Evolutionary conservation across 2,888 invertebrate species (phyloP).

Genomic region (Sesia apiformis): DNA sequence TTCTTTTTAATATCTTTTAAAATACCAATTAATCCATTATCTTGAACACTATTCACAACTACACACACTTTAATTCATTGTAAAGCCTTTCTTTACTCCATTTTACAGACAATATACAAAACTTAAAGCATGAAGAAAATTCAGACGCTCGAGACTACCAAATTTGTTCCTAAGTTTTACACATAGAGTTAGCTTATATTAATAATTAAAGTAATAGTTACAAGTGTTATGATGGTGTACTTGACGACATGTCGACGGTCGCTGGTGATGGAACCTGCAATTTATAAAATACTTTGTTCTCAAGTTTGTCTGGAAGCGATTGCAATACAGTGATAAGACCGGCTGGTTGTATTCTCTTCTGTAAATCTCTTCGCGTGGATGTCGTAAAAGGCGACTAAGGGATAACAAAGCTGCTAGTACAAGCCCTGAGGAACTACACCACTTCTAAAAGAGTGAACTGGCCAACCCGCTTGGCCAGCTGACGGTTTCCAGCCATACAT

Average conservation of each 20-base stretch:
- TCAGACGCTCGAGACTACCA: constrained; percentile 7
- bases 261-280: constrained; percentile 34
- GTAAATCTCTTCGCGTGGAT: too few species aligned
- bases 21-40: background rate
- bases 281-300: background rate
- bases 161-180: constrained; percentile 66
- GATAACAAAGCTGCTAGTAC: too few species aligned
- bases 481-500: too few species aligned
- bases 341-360: too few species aligned
- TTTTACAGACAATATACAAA: constrained; percentile 31
- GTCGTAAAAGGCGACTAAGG: too few species aligned
- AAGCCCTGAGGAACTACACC: too few species aligned
- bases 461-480: too few species aligned
- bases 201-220: background rate
- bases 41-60: background rate
- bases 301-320: too few species aligned
- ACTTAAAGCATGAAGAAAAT: constrained; percentile 68
- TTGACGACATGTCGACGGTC: constrained; percentile 49
- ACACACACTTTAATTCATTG: background rate
- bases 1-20: too few species aligned
- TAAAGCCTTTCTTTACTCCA: background rate
- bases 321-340: too few species aligned
- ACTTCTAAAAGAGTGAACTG: too few species aligned
- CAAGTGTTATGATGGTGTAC: constrained; percentile 61
- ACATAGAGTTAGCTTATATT: constrained; percentile 49